Conservation (phyloP, 2,113 vertebrate species). For the Odontophorus gujanensis region DNA sequence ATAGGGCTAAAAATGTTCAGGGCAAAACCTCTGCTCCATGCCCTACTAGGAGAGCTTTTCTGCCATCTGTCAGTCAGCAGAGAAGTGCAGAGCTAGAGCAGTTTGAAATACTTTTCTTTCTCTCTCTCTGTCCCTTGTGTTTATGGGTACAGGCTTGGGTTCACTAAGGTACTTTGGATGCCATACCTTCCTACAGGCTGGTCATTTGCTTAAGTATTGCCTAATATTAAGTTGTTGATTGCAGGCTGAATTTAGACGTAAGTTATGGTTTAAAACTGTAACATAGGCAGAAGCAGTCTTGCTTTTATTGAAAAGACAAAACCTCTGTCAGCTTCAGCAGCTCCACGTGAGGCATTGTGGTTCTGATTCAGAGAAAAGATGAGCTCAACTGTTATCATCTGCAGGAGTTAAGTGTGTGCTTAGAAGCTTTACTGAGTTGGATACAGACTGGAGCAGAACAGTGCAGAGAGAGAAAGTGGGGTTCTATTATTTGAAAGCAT, state of each 20-base stretch:
- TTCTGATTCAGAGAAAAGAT: neutral
- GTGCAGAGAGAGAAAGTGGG: neutral
- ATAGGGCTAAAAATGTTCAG: neutral
- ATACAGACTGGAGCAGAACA: neutral
- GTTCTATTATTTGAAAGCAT: neutral
- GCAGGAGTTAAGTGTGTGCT: neutral
- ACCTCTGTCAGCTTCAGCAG: neutral
- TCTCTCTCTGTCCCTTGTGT: neutral
- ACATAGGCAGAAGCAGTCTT: neutral
- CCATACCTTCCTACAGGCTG: neutral
- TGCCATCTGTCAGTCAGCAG: neutral
- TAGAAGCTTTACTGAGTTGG: neutral
- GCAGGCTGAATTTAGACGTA: neutral
- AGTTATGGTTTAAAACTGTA: neutral
- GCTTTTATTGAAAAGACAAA: neutral
- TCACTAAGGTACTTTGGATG: neutral
- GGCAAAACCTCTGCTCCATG: neutral
- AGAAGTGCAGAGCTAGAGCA: neutral
- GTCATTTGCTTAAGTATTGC: neutral
- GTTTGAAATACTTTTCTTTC: neutral
- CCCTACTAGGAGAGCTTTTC: neutral
- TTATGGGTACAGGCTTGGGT: neutral
- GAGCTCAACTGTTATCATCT: neutral
- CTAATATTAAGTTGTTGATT: neutral
- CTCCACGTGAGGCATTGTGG: neutral